These are phyloP conservation scores for Globodera ellingtonae DNA, from an alignment of 1,140 invertebrate genomes.

Conservation along the genomic window DNA sequence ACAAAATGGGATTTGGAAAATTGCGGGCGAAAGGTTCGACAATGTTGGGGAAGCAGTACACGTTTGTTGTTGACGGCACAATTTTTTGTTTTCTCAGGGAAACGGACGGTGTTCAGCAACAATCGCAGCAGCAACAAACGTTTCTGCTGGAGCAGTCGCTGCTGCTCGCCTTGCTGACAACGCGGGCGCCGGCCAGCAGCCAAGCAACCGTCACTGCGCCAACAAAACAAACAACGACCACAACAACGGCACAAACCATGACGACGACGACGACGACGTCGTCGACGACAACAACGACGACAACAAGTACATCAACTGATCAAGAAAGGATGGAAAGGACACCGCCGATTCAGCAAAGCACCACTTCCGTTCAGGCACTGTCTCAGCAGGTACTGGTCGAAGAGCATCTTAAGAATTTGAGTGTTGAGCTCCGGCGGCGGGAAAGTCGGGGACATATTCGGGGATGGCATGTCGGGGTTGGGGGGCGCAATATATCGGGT, in stretches of 20 bases:
- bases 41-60: no score
- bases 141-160: not conserved
- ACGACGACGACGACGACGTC: not conserved
- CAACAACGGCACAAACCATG: not conserved
- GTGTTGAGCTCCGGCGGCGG: no score
- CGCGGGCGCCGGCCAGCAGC: not conserved
- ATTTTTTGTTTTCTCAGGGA: not conserved
- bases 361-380: constrained; percentile 59
- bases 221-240: not conserved
- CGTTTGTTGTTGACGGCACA: not conserved
- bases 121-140: not conserved
- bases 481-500: no score
- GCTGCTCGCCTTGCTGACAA: not conserved
- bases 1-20: no score
- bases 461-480: no score
- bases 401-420: not conserved
- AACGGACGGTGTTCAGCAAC: not conserved
- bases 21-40: no score
- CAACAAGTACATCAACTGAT: not conserved
- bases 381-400: constrained; percentile 55
- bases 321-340: not conserved
- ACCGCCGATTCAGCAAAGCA: constrained; percentile 29
- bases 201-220: not conserved
- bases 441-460: no score
- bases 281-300: not conserved